A percentile compares a stretch with the other conserved stretches of the same genome.
phyloP scores from a whole-genome alignment of 2,888 invertebrate species.

The Crioceris asparagi region DNA sequence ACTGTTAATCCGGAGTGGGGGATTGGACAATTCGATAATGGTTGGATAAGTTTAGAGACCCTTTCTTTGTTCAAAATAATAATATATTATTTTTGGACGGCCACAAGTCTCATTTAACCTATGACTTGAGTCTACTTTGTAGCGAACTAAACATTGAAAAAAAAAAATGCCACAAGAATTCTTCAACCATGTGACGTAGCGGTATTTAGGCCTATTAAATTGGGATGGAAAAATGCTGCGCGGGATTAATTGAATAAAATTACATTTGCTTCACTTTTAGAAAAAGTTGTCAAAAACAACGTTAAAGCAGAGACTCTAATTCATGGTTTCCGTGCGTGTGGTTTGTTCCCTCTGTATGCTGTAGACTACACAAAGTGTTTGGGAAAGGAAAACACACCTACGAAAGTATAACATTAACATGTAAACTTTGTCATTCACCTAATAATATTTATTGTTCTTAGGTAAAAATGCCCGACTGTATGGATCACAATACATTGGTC shows the following conservation, averaged over 20 bases:
- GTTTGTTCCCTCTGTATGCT: slow-evolving; percentile 15
- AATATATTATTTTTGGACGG: background rate
- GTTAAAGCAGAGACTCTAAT: background rate
- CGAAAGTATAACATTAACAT: no score
- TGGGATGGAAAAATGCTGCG: background rate
- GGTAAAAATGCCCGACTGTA: no score
- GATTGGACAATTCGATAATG: background rate
- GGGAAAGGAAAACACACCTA: no score
- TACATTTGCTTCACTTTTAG: slow-evolving; percentile 7
- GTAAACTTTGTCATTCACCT: no score
- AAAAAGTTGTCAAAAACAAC: background rate
- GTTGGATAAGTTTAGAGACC: background rate
- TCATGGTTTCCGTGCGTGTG: slow-evolving; percentile 18
- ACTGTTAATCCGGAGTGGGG: slow-evolving; percentile 4
- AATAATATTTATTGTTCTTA: no score
- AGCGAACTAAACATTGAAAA: slow-evolving; percentile 4
- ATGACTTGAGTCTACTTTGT: background rate
- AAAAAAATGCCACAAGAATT: background rate
- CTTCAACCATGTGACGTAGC: slow-evolving; percentile 12
- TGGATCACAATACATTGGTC: no score
- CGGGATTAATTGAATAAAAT: slow-evolving; percentile 11
- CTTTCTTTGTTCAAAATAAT: background rate
- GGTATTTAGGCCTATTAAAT: background rate
- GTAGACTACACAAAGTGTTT: slow-evolving; percentile 1
- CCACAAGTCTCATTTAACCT: background rate